Conservation (phyloP, 2,888 invertebrate genomes). For the Mycalesis mineus region DNA sequence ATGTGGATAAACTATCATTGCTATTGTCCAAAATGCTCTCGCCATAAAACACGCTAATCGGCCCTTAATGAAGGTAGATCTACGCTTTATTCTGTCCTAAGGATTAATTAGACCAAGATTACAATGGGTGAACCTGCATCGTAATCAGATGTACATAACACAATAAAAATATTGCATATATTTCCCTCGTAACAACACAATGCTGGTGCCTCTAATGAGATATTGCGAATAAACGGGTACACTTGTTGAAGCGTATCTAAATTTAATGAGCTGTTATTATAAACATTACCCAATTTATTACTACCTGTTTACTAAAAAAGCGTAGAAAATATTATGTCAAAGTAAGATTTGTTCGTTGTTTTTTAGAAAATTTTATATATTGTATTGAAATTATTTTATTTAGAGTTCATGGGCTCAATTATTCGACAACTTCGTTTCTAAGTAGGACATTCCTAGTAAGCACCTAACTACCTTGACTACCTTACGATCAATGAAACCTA, state of each 20-base stretch:
- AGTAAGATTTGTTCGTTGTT: no score
- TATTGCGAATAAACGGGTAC: conserved; percentile 29
- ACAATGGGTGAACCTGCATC: conserved; percentile 9
- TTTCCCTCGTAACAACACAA: conserved; percentile 19
- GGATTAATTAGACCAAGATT: conserved; percentile 11
- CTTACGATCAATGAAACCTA: no score
- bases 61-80: no score
- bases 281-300: conserved; percentile 20
- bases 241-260: conserved; percentile 27
- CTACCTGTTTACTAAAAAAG: background rate
- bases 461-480: no score
- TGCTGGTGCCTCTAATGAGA: conserved; percentile 27
- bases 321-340: background rate
- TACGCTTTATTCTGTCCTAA: background rate
- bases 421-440: no score
- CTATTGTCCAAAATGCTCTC: no score
- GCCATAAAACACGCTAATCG: background rate
- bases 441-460: no score
- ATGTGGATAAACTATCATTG: no score
- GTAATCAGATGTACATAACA: conserved; percentile 16
- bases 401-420: no score
- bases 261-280: conserved; percentile 30
- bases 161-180: conserved; percentile 26
- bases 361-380: no score
- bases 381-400: no score